Conservation (phyloP, 23 tunicate species). For the Halocynthia aurantium region DNA sequence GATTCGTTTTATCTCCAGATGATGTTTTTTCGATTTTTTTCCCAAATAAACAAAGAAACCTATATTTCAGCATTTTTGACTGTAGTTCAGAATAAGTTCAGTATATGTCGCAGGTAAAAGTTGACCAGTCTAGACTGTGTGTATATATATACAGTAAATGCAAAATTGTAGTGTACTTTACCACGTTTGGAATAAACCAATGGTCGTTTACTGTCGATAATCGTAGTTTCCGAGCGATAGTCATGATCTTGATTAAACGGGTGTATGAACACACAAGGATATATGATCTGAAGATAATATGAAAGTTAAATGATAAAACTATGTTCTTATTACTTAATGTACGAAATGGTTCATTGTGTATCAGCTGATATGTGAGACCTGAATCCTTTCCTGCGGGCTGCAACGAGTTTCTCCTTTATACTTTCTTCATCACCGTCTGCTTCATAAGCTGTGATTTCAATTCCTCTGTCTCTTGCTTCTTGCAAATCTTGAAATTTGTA, state of each 20-base stretch:
- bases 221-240: constrained; percentile 32
- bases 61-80: too few relatives aligned
- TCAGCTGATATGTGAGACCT: constrained; percentile 9
- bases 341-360: neutral
- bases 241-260: constrained; percentile 31
- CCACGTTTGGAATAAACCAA: constrained; percentile 69
- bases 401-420: constrained; percentile 28
- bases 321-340: neutral
- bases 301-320: neutral
- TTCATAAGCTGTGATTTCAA: constrained; percentile 47
- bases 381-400: constrained; percentile 44
- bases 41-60: too few relatives aligned
- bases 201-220: constrained; percentile 47
- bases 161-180: constrained; percentile 11
- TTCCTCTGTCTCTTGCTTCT: constrained; percentile 36
- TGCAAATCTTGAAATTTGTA: constrained; percentile 51
- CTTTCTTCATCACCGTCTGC: constrained; percentile 33
- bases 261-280: constrained; percentile 52
- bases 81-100: too few relatives aligned
- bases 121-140: too few relatives aligned
- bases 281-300: constrained; percentile 20
- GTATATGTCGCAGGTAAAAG: too few relatives aligned
- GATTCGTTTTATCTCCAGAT: too few relatives aligned
- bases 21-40: too few relatives aligned
- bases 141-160: too few relatives aligned